Evolutionary conservation across 2,888 invertebrate species (phyloP).

Genomic region (Troides helena): DNA sequence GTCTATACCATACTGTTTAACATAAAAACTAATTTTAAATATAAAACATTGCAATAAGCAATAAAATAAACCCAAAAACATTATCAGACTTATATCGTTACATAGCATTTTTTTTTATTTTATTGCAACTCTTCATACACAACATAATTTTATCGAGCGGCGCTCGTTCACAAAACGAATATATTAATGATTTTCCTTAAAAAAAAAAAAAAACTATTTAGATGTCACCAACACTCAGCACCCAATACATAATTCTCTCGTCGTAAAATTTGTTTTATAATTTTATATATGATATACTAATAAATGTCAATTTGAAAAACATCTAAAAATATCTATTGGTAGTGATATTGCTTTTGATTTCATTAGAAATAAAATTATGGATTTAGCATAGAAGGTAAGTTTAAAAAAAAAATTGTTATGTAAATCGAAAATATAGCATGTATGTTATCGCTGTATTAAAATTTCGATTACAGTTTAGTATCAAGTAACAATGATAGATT

Average conservation of each 20-base stretch:
- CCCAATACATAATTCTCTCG: slow-evolving; percentile 5
- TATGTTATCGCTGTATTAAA: background rate
- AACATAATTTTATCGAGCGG: slow-evolving; percentile 14
- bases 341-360: background rate
- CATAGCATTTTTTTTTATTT: background rate
- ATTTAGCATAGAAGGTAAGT: background rate
- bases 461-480: background rate
- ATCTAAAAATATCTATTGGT: background rate
- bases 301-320: background rate
- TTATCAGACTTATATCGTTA: background rate
- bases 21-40: background rate
- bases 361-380: background rate
- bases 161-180: slow-evolving; percentile 13
- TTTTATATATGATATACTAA: slow-evolving; percentile 12
- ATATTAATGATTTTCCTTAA: slow-evolving; percentile 18
- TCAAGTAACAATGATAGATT: background rate
- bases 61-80: background rate
- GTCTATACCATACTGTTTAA: background rate
- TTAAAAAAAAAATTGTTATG: background rate
- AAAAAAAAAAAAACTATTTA: slow-evolving; percentile 9
- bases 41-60: slow-evolving; percentile 1
- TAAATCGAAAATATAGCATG: background rate
- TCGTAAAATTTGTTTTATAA: slow-evolving; percentile 2
- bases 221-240: slow-evolving; percentile 12
- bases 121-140: slow-evolving; percentile 11